Evolutionary conservation across 2,888 invertebrate species (phyloP), one percentile per base, ranked within the genome.

Genomic region (Allygus modestus): DNA sequence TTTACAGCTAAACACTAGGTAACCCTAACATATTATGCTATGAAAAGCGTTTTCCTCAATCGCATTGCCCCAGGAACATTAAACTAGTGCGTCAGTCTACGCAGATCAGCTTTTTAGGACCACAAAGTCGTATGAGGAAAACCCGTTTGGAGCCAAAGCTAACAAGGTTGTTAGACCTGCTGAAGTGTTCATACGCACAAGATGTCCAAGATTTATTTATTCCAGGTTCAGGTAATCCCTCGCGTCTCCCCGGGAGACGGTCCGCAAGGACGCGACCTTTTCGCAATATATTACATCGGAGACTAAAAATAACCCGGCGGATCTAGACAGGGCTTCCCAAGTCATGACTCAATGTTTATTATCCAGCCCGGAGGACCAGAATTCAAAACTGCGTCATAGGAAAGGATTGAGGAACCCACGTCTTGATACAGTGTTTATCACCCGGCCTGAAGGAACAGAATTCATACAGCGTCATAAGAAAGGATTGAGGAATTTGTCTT

Each of bases 261-360:
- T 20, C 20, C 2, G 23, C 58, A 58, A 58, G 58, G 58, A 23
- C 58, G 58, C 58, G 58, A 17, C 23, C 58, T 58, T 20, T 58
- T 4, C 58, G 58, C 12, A 58, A 58, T 12, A 23, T 23, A 58
- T 58, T 58, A 58, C 58, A 17, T 12, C 58, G 51, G 20, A 58
- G 58, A 23, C 58, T 58, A 58, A 58, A 58, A 58, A 58, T 58
- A 58, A 23, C 58, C 58, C 5, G 37, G 5, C 58, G 23, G 58
- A 23, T 17, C 51, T 2, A n/a, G 58, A 9, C 20, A 20, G 58
- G 58, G 12, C 58, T 58, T 58, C 58, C 58, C 58, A 4, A 23
- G 23, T 20, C 23, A 2, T 58, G 58, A 58, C 58, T 23, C 23
- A 20, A 9, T 20, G 58, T 58, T 58, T 58, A 58, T 23, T 1